phyloP scores from a whole-genome alignment of 2,113 vertebrate genomes.

The Tonatia bakeri region DNA sequence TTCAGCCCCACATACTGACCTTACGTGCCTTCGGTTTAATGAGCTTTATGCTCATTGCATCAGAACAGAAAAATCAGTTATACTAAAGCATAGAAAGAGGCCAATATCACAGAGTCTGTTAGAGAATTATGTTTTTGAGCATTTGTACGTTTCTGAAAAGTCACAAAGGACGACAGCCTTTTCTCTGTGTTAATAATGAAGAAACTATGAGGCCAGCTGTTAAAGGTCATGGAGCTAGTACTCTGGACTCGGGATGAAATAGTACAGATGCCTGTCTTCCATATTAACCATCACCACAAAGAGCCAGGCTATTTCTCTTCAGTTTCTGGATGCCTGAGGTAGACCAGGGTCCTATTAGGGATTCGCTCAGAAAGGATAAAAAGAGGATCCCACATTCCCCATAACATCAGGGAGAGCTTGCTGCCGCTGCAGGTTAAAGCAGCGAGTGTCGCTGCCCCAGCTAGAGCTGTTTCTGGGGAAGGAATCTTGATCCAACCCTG shows the following conservation, averaged over 20 bases:
- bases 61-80: constrained; percentile 39
- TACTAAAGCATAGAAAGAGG: neutral
- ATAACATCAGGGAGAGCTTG: neutral
- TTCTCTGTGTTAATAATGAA: neutral
- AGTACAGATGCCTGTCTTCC: neutral
- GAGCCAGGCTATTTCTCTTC: neutral
- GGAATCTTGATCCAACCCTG: neutral
- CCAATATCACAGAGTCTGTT: neutral
- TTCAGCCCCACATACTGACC: neutral
- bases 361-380: neutral
- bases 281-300: neutral
- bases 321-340: neutral
- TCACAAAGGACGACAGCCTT: neutral
- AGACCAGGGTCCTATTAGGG: neutral
- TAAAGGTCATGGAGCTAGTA: neutral
- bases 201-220: neutral
- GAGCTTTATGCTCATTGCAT: constrained; percentile 14
- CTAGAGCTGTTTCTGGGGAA: neutral
- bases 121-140: neutral
- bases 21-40: constrained; percentile 4
- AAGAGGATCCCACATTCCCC: neutral
- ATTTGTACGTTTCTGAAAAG: neutral
- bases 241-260: neutral
- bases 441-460: neutral
- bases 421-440: neutral